phyloP scores from a whole-genome alignment of 2,888 invertebrate genomes.

The Dicranocentrus wangi region DNA sequence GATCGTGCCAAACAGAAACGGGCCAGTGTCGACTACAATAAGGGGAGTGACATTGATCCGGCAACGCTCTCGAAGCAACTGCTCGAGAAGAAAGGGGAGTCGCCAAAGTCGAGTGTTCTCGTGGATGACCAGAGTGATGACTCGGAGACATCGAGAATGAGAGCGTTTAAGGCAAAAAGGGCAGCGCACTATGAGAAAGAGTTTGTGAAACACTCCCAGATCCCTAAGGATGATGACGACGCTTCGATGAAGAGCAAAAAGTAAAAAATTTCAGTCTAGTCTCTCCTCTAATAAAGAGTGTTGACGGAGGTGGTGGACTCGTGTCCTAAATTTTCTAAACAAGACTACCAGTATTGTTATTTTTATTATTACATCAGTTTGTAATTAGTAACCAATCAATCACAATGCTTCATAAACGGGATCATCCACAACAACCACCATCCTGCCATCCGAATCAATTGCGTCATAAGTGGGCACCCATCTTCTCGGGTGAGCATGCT shows the following conservation, averaged over 20 bases:
- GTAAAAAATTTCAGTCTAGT: not conserved
- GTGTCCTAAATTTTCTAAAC: too few relatives aligned
- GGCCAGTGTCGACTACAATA: conserved; percentile 49
- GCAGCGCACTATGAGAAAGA: conserved; percentile 52
- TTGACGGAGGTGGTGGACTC: too few relatives aligned
- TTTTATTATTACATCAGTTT: too few relatives aligned
- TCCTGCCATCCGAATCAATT: conserved; percentile 35
- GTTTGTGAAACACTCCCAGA: conserved; percentile 27
- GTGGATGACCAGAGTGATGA: not conserved
- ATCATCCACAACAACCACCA: conserved; percentile 49
- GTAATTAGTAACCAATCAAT: too few relatives aligned
- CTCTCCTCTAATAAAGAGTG: too few relatives aligned
- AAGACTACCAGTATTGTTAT: too few relatives aligned
- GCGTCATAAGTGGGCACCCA: conserved; percentile 52
- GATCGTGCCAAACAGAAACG: conserved; percentile 20
- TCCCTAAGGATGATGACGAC: conserved; percentile 5
- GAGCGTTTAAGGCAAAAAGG: conserved; percentile 43
- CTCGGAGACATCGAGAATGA: not conserved
- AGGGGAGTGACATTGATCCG: conserved; percentile 27
- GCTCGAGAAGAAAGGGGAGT: conserved; percentile 35
- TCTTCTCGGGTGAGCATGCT: conserved; percentile 38
- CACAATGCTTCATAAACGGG: conserved; percentile 48
- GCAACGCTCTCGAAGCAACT: conserved; percentile 26
- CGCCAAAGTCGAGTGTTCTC: conserved; percentile 30
- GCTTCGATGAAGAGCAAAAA: not conserved